Base-by-base conservation (phyloP, 2,113 vertebrate species). In the Fregata magnificens region DNA sequence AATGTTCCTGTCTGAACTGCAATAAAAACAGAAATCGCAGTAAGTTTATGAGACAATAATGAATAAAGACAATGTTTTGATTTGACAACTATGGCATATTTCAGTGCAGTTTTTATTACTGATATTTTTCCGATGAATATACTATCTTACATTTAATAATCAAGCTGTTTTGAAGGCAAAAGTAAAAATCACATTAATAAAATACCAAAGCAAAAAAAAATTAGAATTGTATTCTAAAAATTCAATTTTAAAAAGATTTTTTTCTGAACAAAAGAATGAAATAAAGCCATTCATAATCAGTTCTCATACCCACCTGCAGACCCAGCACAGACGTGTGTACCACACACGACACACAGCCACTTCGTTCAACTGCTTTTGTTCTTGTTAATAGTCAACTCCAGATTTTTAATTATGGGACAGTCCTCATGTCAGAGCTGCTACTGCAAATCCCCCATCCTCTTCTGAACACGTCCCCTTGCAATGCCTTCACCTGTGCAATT, bases 311-410 rank as follows among this genome's bases (percentile, higher is more conserved):
- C 32, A 44, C 32, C 24, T 65, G 26, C 34, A 83, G 40, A 61
- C 18, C 49, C 45, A 86, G 79, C 40, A 36, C 28, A 69, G 9
- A 22, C 25, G 16, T 0, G 0, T 0, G 6, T 38, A 21, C 10
- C 52, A 28, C 20, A 16, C 34, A 34, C 0, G 6, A 19, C 32
- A n/a, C 11, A 58, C 1, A 6, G 34, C 21, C 6, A 1, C 47
- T n/a, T 82, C 26, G 13, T 88, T 82, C 82, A 85, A 32, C 45
- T 19, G 3, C n/a, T 49, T 61, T 70, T 13, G 7, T 19, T 56
- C 47, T 74, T 58, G 9, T 40, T 83, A 52, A 44, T 31, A 65
- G 13, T 8, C 42, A 71, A 4, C 38, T 59, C 4, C 29, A 67
- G 16, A 45, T 63, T 81, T 92, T 78, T 38, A 83, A 5, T 42